Percentiles rank a stretch among this genome's conserved stretches.
Evolutionary conservation across 1,140 invertebrate species (phyloP).

Genomic region (Tyrophagus putrescentiae): DNA sequence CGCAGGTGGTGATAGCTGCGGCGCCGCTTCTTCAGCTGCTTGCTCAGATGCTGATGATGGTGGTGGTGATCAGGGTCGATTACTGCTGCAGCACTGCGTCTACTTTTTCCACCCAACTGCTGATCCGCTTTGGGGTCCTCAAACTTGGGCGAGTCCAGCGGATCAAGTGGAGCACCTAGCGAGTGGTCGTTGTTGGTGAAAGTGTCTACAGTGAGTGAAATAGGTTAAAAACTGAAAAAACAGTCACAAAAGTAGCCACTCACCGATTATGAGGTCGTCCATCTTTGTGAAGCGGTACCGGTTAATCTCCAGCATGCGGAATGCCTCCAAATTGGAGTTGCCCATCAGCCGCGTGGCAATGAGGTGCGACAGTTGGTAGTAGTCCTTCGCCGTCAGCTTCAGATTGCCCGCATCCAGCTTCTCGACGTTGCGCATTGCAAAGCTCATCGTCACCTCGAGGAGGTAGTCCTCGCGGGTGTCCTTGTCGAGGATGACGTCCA

Average conservation of each 20-base stretch:
- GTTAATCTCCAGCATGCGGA: constrained; percentile 13
- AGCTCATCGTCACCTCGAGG: constrained; percentile 13
- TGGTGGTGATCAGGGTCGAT: too few species aligned
- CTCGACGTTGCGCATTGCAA: constrained; percentile 4
- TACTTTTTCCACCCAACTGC: too few species aligned
- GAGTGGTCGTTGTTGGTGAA: too few species aligned
- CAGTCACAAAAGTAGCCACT: too few species aligned
- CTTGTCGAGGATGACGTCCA: constrained; percentile 5
- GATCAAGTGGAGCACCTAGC: neutral
- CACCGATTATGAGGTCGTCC: too few species aligned
- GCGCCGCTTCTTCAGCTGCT: neutral
- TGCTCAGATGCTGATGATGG: too few species aligned
- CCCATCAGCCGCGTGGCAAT: constrained; percentile 2
- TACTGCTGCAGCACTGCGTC: neutral
- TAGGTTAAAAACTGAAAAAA: neutral
- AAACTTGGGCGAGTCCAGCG: neutral
- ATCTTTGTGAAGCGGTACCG: constrained; percentile 13
- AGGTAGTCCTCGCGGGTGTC: constrained; percentile 8
- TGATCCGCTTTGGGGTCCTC: neutral
- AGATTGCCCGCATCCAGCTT: neutral
- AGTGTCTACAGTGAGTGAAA: neutral
- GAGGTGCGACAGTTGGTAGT: neutral
- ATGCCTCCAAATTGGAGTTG: constrained; percentile 10
- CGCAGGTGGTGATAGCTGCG: neutral
- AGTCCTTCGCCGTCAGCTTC: neutral